Conservation (phyloP, 64 coral and sea anemone species). For the Acropora yongei region DNA sequence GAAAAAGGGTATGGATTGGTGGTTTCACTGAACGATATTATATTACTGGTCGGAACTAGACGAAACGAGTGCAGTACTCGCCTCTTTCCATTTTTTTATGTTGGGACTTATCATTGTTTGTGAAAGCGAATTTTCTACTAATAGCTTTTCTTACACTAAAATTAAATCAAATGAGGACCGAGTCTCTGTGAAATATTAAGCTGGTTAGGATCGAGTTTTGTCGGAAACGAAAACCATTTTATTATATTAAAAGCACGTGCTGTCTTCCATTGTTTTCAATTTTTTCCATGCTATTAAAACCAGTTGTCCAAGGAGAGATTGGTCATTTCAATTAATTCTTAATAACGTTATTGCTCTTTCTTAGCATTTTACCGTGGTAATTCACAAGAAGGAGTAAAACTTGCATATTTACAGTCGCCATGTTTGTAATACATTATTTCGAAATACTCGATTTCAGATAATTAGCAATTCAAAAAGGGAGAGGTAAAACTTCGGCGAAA, state of each 20-base stretch:
- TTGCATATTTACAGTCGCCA: neutral
- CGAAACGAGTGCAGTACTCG: neutral
- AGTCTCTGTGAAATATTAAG: too few species aligned
- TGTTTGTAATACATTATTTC: neutral
- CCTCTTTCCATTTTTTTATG: too few species aligned
- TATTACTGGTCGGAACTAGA: neutral
- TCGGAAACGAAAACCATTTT: neutral
- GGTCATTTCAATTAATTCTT: neutral
- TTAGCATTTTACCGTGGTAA: neutral
- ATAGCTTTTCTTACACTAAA: too few species aligned
- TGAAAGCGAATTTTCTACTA: too few species aligned
- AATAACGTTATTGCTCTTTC: neutral
- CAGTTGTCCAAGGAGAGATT: neutral
- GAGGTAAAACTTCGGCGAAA: neutral
- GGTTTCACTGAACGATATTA: neutral
- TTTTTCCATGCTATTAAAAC: neutral
- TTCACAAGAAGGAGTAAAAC: neutral
- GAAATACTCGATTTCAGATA: neutral
- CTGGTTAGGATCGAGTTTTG: too few species aligned
- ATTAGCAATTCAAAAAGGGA: neutral
- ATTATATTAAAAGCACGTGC: neutral
- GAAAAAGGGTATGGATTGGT: neutral
- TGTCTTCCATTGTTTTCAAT: neutral
- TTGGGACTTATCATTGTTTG: too few species aligned
- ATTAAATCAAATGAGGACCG: too few species aligned